Conservation (phyloP, 2,797 vertebrate species). For the Pterois miles region DNA sequence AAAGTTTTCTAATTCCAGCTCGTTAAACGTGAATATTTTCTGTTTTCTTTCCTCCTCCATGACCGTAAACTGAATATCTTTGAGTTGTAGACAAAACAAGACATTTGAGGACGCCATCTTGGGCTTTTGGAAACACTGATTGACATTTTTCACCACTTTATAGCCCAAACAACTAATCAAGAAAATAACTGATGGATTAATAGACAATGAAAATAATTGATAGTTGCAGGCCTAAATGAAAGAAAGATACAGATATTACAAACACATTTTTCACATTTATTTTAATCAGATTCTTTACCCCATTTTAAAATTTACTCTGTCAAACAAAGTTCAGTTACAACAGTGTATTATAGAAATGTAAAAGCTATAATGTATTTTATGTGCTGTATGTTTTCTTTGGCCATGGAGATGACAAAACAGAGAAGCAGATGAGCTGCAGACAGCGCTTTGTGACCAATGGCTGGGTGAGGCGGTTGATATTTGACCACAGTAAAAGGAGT, state of each 20-base stretch:
- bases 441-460: neutral
- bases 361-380: neutral
- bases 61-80: too few species aligned
- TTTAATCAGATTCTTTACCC: neutral
- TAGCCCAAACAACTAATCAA: too few species aligned
- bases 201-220: too few species aligned
- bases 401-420: neutral
- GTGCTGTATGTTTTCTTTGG: neutral
- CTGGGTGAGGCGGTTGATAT: slow-evolving; percentile 37
- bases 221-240: neutral
- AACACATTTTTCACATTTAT: neutral
- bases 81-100: too few species aligned
- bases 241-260: neutral
- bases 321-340: neutral
- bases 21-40: too few species aligned
- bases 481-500: slow-evolving; percentile 50
- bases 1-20: too few species aligned
- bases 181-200: too few species aligned
- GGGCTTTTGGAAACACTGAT: too few species aligned
- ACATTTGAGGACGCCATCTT: too few species aligned
- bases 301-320: neutral
- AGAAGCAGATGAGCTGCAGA: neutral
- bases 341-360: neutral
- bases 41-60: too few species aligned
- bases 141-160: too few species aligned